phyloP scores from a whole-genome alignment of 2,113 vertebrate species.

The Gadus macrocephalus region DNA sequence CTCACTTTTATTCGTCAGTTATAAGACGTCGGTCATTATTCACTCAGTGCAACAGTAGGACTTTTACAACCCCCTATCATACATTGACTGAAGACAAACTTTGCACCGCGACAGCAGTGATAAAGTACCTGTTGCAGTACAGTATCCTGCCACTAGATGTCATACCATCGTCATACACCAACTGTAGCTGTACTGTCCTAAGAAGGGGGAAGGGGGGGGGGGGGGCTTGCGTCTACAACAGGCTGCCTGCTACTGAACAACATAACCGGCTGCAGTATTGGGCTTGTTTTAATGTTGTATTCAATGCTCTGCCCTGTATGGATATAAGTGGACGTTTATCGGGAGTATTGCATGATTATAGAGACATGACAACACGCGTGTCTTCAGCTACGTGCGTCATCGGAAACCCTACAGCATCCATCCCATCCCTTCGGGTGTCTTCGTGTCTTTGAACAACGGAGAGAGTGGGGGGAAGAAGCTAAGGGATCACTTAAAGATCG shows the following conservation, averaged over 20 bases:
- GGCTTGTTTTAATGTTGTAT: too few relatives aligned
- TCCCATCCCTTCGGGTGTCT: slow-evolving; percentile 10
- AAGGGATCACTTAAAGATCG: slow-evolving; percentile 5
- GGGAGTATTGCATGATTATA: neutral
- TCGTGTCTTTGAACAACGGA: neutral
- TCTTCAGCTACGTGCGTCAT: slow-evolving; percentile 53
- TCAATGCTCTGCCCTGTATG: too few relatives aligned
- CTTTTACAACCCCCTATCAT: too few relatives aligned
- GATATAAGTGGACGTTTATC: neutral
- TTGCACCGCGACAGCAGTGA: neutral
- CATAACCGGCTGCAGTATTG: neutral
- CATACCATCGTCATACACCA: slow-evolving; percentile 16
- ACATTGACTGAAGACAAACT: too few relatives aligned
- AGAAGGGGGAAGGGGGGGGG: too few relatives aligned
- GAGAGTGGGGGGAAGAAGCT: neutral
- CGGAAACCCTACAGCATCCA: slow-evolving; percentile 23
- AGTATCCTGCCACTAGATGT: slow-evolving; percentile 58
- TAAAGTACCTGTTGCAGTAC: neutral
- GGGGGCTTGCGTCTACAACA: neutral
- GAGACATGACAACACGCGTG: neutral
- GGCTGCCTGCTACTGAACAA: neutral
- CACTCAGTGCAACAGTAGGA: too few relatives aligned
- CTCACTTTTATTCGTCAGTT: too few relatives aligned
- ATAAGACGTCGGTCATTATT: too few relatives aligned
- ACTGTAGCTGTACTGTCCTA: neutral